A percentile compares a stretch with the other conserved stretches of the same genome.
Conservation (phyloP, 1,140 invertebrate genomes). For the Tetranychus cinnabarinus region DNA sequence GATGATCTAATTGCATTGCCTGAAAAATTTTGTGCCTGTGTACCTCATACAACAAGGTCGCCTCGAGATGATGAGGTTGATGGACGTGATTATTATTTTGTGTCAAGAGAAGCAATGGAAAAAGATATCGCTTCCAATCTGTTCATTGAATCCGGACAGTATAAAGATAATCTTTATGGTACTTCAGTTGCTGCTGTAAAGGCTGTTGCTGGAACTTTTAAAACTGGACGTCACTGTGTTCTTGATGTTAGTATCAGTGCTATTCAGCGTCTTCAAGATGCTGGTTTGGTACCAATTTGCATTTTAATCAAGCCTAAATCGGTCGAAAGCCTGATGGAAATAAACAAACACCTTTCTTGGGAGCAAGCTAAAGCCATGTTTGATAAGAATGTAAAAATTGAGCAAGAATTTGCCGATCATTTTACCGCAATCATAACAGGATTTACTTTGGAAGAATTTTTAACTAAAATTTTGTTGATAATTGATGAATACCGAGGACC, state of each 20-base stretch:
- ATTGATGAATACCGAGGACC: slow-evolving; percentile 37
- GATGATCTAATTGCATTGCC: slow-evolving; percentile 96
- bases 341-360: slow-evolving; percentile 94
- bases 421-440: slow-evolving; percentile 95
- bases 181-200: slow-evolving; percentile 88
- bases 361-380: slow-evolving; percentile 94
- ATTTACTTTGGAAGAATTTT: slow-evolving; percentile 92
- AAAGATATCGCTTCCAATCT: slow-evolving; percentile 92
- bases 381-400: slow-evolving; percentile 83
- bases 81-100: slow-evolving; percentile 95
- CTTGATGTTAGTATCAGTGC: slow-evolving; percentile 98
- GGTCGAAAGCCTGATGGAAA: slow-evolving; percentile 89
- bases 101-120: slow-evolving; percentile 96
- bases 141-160: slow-evolving; percentile 98
- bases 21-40: slow-evolving; percentile 94
- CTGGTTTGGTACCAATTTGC: slow-evolving; percentile 89
- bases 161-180: slow-evolving; percentile 97
- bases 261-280: slow-evolving; percentile 90
- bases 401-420: slow-evolving; percentile 96
- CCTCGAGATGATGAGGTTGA: slow-evolving; percentile 89
- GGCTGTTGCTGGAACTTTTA: slow-evolving; percentile 72
- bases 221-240: slow-evolving; percentile 82
- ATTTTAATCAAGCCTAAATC: slow-evolving; percentile 97
- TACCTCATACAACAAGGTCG: slow-evolving; percentile 90
- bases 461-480: slow-evolving; percentile 75